These are phyloP conservation scores for Mola mola DNA, from an alignment of 2,113 vertebrate species.

Conservation along the genomic window DNA sequence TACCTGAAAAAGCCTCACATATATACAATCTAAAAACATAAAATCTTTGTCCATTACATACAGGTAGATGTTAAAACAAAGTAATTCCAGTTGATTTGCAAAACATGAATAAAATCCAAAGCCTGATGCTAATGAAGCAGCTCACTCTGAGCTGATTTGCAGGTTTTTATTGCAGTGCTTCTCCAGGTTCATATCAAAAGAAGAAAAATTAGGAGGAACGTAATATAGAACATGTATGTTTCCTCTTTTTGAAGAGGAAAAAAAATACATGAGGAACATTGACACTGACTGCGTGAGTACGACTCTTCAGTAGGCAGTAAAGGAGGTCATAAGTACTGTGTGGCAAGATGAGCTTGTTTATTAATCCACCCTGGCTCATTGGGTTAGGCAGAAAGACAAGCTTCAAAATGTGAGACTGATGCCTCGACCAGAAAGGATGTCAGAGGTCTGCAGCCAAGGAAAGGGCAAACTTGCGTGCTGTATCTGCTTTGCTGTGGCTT, in stretches of 20 bases:
- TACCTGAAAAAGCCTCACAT: neutral
- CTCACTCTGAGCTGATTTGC: slow-evolving; percentile 31
- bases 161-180: slow-evolving; percentile 27
- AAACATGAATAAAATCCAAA: slow-evolving; percentile 10
- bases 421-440: slow-evolving; percentile 58
- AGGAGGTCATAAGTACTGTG: no score
- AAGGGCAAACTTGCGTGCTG: slow-evolving; percentile 17
- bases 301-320: no score
- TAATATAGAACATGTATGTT: no score
- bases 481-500: slow-evolving; percentile 32
- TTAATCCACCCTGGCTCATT: slow-evolving; percentile 53
- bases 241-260: neutral
- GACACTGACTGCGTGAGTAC: no score
- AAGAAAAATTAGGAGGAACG: no score
- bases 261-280: no score
- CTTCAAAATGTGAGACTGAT: slow-evolving; percentile 55
- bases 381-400: no score
- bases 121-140: slow-evolving; percentile 34
- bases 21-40: neutral
- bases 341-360: slow-evolving; percentile 58
- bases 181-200: slow-evolving; percentile 43
- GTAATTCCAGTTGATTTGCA: neutral
- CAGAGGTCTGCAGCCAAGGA: slow-evolving; percentile 46
- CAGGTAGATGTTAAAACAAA: no score
- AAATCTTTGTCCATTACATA: neutral